phyloP scores from a whole-genome alignment of 2,113 vertebrate species.

The Myrmecophaga tridactyla region DNA sequence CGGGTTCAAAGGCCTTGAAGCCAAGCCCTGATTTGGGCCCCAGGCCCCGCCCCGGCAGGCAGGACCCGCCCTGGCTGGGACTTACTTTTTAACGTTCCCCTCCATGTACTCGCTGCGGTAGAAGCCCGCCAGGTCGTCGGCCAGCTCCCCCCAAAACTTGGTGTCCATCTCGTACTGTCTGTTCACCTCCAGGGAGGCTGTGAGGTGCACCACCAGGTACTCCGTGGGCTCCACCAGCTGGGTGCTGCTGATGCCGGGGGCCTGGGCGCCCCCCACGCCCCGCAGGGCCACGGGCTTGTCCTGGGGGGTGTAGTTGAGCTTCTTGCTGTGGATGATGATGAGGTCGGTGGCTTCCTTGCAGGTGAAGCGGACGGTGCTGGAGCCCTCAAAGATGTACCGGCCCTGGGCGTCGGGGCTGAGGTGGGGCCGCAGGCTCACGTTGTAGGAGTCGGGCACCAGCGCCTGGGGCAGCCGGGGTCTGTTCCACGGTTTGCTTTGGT shows the following conservation, averaged over 20 bases:
- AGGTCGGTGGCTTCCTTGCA: conserved; percentile 85
- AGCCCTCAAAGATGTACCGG: conserved; percentile 89
- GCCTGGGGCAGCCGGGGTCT: conserved; percentile 85
- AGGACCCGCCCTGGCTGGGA: background rate
- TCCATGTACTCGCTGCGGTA: conserved; percentile 95
- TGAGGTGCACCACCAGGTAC: conserved; percentile 90
- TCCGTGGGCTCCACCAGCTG: conserved; percentile 86
- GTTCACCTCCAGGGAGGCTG: background rate
- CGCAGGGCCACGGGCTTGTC: conserved; percentile 57
- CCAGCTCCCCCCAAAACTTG: conserved; percentile 89
- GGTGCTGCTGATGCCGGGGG: conserved; percentile 66
- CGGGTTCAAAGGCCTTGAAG: background rate
- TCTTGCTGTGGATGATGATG: conserved; percentile 93
- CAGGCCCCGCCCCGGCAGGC: background rate
- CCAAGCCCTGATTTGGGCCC: accelerated
- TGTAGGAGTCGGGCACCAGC: conserved; percentile 85
- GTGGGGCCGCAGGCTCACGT: conserved; percentile 87
- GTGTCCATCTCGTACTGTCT: conserved; percentile 84
- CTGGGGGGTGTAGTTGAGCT: conserved; percentile 85
- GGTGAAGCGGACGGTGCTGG: conserved; percentile 84
- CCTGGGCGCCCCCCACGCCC: accelerated
- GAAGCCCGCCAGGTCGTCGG: conserved; percentile 92
- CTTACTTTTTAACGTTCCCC: conserved; percentile 82
- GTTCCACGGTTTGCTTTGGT: conserved; percentile 84
- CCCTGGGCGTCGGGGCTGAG: conserved; percentile 66